These are phyloP conservation scores for Hemaris fuciformis DNA, from an alignment of 2,888 invertebrate genomes.

Conservation along the genomic window DNA sequence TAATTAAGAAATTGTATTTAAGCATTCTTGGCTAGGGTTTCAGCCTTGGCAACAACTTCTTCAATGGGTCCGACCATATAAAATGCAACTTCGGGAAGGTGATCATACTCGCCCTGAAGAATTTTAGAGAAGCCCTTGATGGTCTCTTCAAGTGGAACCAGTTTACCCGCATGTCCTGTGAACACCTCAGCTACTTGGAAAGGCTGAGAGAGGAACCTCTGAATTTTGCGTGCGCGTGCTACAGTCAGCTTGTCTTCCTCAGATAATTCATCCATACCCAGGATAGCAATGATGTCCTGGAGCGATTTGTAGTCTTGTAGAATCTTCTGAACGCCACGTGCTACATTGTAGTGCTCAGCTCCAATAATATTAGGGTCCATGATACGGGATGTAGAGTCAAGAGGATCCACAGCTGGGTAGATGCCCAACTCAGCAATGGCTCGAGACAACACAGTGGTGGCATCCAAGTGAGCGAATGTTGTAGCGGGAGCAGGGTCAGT, in stretches of 20 bases:
- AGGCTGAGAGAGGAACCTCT: conserved; percentile 96
- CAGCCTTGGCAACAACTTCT: conserved; percentile 92
- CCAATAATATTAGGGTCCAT: conserved; percentile 97
- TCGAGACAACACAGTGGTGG: conserved; percentile 96
- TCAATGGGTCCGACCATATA: conserved; percentile 98
- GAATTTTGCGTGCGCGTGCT: conserved; percentile 96
- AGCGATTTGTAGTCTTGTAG: conserved; percentile 90
- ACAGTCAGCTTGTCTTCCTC: conserved; percentile 97
- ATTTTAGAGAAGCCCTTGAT: conserved; percentile 94
- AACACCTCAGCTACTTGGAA: conserved; percentile 97
- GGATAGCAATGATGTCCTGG: conserved; percentile 94
- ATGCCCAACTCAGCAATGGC: conserved; percentile 96
- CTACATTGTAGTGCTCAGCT: conserved; percentile 92
- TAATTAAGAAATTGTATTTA: conserved; percentile 84
- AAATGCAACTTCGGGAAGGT: conserved; percentile 95
- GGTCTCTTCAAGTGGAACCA: conserved; percentile 92
- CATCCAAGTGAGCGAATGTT: conserved; percentile 97
- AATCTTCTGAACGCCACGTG: conserved; percentile 96
- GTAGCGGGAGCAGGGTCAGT: conserved; percentile 98
- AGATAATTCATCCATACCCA: conserved; percentile 93
- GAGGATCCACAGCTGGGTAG: conserved; percentile 97
- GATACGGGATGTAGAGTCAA: conserved; percentile 96
- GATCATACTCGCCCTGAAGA: conserved; percentile 91
- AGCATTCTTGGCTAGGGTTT: conserved; percentile 87
- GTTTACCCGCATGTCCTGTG: conserved; percentile 95